A percentile compares a stretch with the other conserved stretches of the same genome.
Evolutionary conservation across 2,797 vertebrate genomes (phyloP).

Genomic region (Hippoglossus hippoglossus): DNA sequence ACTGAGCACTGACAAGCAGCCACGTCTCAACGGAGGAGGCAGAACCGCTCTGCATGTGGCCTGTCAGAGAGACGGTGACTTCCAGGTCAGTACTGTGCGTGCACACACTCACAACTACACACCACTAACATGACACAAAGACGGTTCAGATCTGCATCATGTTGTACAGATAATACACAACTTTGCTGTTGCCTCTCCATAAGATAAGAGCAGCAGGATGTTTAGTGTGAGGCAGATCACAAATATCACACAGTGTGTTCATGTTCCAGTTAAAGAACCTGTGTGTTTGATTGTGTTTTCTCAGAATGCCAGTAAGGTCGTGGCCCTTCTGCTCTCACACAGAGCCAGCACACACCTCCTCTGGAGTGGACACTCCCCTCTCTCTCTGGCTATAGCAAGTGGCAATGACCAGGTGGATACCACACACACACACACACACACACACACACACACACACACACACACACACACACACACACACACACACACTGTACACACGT

Average conservation of each 20-base stretch:
- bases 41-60: conserved; percentile 88
- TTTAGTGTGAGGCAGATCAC: background rate
- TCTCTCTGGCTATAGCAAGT: conserved; percentile 89
- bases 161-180: too few relatives aligned
- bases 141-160: too few relatives aligned
- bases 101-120: background rate
- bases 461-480: background rate
- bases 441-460: background rate
- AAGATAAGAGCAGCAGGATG: background rate
- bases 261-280: too few relatives aligned
- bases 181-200: background rate
- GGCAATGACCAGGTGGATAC: conserved; percentile 88
- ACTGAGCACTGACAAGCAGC: conserved; percentile 24
- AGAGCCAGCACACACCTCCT: conserved; percentile 82
- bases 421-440: background rate
- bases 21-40: conserved; percentile 77
- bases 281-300: background rate
- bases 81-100: conserved; percentile 69
- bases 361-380: conserved; percentile 92
- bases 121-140: background rate
- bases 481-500: background rate
- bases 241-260: too few relatives aligned
- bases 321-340: conserved; percentile 85
- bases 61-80: conserved; percentile 83
- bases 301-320: conserved; percentile 83